phyloP scores from a whole-genome alignment of 2,113 vertebrate species.

The Nannospalax galili region DNA sequence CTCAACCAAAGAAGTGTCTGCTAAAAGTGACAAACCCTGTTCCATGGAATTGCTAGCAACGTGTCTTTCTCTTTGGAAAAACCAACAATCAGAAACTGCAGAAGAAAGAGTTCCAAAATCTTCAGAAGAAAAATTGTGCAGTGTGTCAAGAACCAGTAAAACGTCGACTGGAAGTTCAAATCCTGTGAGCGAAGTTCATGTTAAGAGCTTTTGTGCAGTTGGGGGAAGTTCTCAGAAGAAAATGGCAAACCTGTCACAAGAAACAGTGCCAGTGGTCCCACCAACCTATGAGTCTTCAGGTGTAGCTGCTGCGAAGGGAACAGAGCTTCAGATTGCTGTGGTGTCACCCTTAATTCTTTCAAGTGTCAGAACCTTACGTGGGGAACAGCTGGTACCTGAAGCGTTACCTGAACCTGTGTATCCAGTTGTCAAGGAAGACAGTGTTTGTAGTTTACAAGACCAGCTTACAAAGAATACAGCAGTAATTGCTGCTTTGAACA shows the following conservation, averaged over 20 bases:
- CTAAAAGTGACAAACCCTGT: conserved; percentile 40
- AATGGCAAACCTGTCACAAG: neutral
- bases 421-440: conserved; percentile 73
- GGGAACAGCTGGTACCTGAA: conserved; percentile 41
- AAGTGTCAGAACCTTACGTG: conserved; percentile 70
- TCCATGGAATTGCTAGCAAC: conserved; percentile 84
- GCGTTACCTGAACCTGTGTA: conserved; percentile 44
- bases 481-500: neutral
- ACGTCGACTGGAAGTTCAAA: conserved; percentile 29
- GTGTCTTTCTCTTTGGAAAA: conserved; percentile 85
- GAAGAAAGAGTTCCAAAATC: conserved; percentile 22
- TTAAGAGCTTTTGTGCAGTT: neutral
- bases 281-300: conserved; percentile 79
- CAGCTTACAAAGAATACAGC: neutral
- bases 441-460: conserved; percentile 70
- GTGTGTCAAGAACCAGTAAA: conserved; percentile 44
- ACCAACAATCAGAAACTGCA: conserved; percentile 42
- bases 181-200: neutral
- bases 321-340: conserved; percentile 87
- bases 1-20: neutral
- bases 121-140: conserved; percentile 51
- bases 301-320: conserved; percentile 77
- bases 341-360: conserved; percentile 87
- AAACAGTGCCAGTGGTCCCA: conserved; percentile 10
- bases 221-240: conserved; percentile 57